Base-by-base conservation (phyloP, 2,888 invertebrate species). In the Apotomis betuletana region DNA sequence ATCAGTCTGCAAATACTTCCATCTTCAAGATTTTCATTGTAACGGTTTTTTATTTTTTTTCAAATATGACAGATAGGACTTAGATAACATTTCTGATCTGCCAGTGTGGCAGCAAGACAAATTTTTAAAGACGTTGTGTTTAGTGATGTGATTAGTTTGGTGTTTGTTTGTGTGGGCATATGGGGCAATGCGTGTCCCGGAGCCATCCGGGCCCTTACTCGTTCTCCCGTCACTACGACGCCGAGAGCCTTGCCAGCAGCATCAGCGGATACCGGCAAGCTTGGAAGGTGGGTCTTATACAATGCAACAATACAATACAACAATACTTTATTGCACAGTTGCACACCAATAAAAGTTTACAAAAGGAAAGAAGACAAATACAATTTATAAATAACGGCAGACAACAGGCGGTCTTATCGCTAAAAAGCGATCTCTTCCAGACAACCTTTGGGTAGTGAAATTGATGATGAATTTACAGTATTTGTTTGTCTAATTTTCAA, bases 121-220 rank as follows among this genome's bases (percentile, higher is more conserved):
- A 6, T 46, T 44, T 52, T 41, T 41, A 6, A 41, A 15, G 5
- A 51, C 61, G 63, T n/a, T 15, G 55, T 59, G 67, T 67, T 57
- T 68, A 74, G 73, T 73, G 63, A 67, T 68, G 73, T 70, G 67
- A 61, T 44, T 63, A 58, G 70, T 67, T 52, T 6, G 46, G 55
- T 67, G 67, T 57, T 57, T 9, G 36, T 44, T 44, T 54, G 46
- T 51, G 36, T 59, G 52, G 54, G 58, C 71, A 83, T 95, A 96
- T 96, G 96, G 96, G 96, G 95, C 96, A 96, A 96, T 96, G 96
- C 94, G 95, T 95, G 92, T 96, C 96, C 92, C 95, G 95, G 90
- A 90, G 90, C 82, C 86, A 90, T 85, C 91, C 91, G 88, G 93
- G 92, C 88, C 86, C 92, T 72, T 91, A 91, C 80, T 86, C 87